These are phyloP conservation scores for Lottia scabra DNA, from an alignment of 2,888 invertebrate species.

Conservation along the genomic window DNA sequence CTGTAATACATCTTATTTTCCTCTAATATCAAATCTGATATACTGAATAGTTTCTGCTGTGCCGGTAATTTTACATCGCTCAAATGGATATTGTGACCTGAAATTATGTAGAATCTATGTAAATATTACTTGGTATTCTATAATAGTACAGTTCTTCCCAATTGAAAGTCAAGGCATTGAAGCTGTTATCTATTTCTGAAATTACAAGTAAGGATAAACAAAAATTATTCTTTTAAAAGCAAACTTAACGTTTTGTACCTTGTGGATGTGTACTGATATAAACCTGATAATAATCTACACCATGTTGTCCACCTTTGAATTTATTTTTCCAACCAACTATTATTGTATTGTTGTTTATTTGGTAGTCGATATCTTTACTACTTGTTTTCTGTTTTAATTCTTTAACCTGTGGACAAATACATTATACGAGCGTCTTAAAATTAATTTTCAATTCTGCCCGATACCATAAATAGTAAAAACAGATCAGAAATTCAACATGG, in stretches of 20 bases:
- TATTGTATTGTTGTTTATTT: neutral
- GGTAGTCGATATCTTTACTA: neutral
- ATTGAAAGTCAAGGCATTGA: no score
- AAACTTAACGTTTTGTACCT: neutral
- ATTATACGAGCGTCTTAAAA: neutral
- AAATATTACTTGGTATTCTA: no score
- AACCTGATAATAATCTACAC: neutral
- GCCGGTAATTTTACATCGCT: neutral
- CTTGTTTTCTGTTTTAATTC: neutral
- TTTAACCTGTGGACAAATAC: neutral
- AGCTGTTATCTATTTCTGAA: no score
- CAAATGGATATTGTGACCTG: constrained; percentile 22
- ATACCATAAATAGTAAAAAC: no score
- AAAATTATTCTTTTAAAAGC: no score
- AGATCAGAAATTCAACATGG: no score
- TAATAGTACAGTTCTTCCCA: no score
- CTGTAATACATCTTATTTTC: constrained; percentile 25
- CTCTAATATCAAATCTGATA: constrained; percentile 8
- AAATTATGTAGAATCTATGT: neutral
- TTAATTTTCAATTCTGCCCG: neutral
- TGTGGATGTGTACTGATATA: neutral
- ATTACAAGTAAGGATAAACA: no score
- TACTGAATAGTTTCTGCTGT: constrained; percentile 2
- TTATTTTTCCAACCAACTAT: constrained; percentile 1
- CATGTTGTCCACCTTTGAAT: neutral